Evolutionary conservation across 2,797 vertebrate species (phyloP).

Genomic region (Rhinoraja longicauda): DNA sequence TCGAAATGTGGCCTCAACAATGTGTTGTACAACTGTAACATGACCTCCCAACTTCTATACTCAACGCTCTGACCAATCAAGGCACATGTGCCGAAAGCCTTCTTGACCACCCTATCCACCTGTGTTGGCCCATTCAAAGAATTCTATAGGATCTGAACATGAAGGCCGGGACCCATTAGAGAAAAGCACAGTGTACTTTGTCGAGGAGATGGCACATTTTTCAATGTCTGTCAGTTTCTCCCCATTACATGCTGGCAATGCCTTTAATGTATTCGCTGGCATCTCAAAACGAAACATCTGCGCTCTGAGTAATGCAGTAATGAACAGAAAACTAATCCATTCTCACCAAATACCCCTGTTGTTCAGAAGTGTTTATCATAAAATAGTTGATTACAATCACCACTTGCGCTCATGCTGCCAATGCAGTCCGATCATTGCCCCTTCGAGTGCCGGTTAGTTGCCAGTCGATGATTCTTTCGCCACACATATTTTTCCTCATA

Average conservation of each 20-base stretch:
- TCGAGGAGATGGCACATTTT: background rate
- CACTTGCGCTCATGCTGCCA: background rate
- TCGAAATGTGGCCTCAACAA: no score
- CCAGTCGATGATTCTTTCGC: background rate
- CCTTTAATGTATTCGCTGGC: background rate
- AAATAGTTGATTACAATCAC: background rate
- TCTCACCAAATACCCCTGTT: background rate
- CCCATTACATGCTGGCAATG: background rate
- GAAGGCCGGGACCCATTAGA: background rate
- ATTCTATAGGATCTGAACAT: background rate
- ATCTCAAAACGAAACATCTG: slow-evolving; percentile 12
- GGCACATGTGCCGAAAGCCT: no score
- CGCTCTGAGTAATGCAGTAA: background rate
- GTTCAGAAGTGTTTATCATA: background rate
- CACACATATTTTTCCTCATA: background rate
- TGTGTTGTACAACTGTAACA: no score
- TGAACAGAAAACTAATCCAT: background rate
- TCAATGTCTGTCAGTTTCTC: background rate
- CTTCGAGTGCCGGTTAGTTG: background rate
- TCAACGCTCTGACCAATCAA: no score
- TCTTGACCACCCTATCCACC: no score
- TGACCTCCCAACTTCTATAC: no score
- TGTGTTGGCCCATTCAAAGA: no score
- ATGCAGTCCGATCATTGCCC: background rate
- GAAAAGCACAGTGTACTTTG: background rate